A percentile compares a stretch with the other conserved stretches of the same genome.
These are phyloP conservation scores for Anthoptus insignis DNA, from an alignment of 2,888 invertebrate species.

Conservation along the genomic window DNA sequence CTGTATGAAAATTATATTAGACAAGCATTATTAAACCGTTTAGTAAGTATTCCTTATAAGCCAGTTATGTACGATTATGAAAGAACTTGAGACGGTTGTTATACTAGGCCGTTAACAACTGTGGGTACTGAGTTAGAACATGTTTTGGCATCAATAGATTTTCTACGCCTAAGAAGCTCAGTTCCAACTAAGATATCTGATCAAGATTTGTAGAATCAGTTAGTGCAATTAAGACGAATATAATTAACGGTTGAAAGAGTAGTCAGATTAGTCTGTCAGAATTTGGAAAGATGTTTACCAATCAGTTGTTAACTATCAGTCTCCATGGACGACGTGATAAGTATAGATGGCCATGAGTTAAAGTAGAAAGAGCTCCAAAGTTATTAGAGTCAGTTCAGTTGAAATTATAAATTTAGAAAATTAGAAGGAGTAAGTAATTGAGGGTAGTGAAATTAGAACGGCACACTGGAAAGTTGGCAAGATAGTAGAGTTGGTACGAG, in stretches of 20 bases:
- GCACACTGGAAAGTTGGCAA: conserved; percentile 15
- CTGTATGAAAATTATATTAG: conserved; percentile 31
- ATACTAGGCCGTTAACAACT: conserved; percentile 30
- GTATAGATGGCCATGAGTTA: neutral
- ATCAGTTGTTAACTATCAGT: neutral
- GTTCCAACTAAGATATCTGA: neutral
- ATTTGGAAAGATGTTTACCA: conserved; percentile 45
- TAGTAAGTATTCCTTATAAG: no score
- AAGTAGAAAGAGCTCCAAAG: neutral
- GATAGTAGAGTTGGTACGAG: conserved; percentile 1
- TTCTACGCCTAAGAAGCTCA: conserved; percentile 3
- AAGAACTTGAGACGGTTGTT: conserved; percentile 37
- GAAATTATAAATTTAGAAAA: no score
- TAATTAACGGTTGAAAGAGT: conserved; percentile 41
- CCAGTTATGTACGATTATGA: conserved; percentile 35
- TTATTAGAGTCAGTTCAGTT: neutral
- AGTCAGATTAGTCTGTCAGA: conserved; percentile 40
- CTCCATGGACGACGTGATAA: neutral
- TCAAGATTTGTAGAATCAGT: neutral
- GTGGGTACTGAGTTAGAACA: conserved; percentile 33
- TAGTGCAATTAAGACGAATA: conserved; percentile 33
- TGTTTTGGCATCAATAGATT: conserved; percentile 28
- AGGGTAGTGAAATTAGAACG: neutral
- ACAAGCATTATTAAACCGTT: no score
- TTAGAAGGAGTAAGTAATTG: no score